Base-by-base conservation (phyloP, 2,888 invertebrate genomes). In the Parnassius apollo region DNA sequence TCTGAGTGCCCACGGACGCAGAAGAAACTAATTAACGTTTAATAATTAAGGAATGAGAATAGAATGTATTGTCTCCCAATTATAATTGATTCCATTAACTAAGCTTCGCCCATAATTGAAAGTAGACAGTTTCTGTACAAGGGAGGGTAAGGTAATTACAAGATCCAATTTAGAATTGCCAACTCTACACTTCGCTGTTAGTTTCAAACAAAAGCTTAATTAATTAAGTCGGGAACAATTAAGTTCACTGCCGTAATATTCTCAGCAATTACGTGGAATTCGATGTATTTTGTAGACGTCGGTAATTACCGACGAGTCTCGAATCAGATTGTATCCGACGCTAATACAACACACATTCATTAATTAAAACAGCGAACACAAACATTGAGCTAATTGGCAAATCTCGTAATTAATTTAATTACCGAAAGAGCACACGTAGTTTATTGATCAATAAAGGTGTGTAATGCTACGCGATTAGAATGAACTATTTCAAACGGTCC, bases 171-270 rank as follows among this genome's bases (percentile, higher is more conserved):
- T 91, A 89, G 91, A 90, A 90, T 91, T 91, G 91, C 91, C 91
- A 90, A 90, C 89, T 91, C 89, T 91, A 91, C 91, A 91, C 90
- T 90, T 90, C 89, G 90, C 91, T 89, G 91, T 88, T 91, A 91
- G 91, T 91, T 91, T 89, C 90, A 91, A 91, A 91, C 91, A 91
- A 91, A 90, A 91, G 90, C 91, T 91, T 91, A 91, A 91, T 91
- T 91, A 91, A 91, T 91, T 91, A 91, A 90, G 90, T 89, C 89
- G 88, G 88, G 89, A 91, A 91, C 91, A 91, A 91, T 91, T 91
- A 91, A 91, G 89, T 87, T 89, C 87, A 86, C 82, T 86, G 88
- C 86, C 86, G 88, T 89, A 90, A 90, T 90, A 91, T 90, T 91
- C 90, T 85, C 91, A 88, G 88, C 86, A 89, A 90, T 91, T 90